A percentile compares a stretch with the other conserved stretches of the same genome.
These are phyloP conservation scores for Rallus crepitans DNA, from an alignment of 2,797 vertebrate genomes.

Conservation along the genomic window DNA sequence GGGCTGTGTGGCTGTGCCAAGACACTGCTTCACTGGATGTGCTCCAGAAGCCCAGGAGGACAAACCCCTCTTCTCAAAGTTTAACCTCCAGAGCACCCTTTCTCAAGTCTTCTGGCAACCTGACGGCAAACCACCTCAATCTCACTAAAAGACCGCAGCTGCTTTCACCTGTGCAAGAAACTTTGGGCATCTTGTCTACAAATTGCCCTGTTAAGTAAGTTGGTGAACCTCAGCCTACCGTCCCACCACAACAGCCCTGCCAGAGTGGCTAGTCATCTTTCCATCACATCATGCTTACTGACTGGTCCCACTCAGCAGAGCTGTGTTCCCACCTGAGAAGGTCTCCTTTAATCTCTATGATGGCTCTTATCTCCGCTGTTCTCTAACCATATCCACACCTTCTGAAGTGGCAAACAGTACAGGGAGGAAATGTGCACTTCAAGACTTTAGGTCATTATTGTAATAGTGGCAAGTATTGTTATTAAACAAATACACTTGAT, in stretches of 20 bases:
- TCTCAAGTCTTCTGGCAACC: background rate
- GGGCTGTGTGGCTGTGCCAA: background rate
- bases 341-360: background rate
- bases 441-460: constrained; percentile 8
- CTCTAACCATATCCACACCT: background rate
- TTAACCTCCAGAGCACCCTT: rapidly evolving
- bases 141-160: background rate
- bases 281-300: rapidly evolving
- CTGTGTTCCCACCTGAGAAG: rapidly evolving
- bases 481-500: constrained; percentile 41
- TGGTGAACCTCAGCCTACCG: background rate
- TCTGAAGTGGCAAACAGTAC: constrained; percentile 20
- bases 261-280: background rate
- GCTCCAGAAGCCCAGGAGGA: background rate
- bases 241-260: background rate
- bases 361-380: background rate
- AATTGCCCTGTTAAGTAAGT: background rate
- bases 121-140: background rate
- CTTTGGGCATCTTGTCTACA: rapidly evolving
- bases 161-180: background rate
- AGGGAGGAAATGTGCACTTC: constrained; percentile 57
- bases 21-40: rapidly evolving
- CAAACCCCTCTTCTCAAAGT: background rate
- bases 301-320: background rate
- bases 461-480: constrained; percentile 32